phyloP scores from a whole-genome alignment of 1,140 invertebrate genomes.

The Listronotus bonariensis region DNA sequence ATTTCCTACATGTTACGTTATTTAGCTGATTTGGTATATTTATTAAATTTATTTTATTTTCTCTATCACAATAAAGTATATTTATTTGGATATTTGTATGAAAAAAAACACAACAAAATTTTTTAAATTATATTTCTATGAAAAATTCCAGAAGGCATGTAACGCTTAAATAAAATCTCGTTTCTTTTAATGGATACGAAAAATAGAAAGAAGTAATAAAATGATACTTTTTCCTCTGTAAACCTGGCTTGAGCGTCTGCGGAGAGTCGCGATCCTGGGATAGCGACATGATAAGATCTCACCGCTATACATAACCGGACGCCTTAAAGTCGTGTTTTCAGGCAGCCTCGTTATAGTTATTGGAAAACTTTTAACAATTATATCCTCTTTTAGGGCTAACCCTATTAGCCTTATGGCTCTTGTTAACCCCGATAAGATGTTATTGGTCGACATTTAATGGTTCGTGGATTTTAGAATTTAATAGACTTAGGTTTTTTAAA shows the following conservation, averaged over 20 bases:
- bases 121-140: no score
- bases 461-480: no score
- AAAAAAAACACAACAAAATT: no score
- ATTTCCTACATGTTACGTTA: no score
- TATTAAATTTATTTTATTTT: no score
- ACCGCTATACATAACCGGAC: conserved; percentile 38
- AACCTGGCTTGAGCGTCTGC: conserved; percentile 28
- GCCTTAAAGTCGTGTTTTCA: conserved; percentile 35
- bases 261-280: conserved; percentile 30
- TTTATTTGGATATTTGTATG: no score
- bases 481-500: no score
- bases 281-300: conserved; percentile 28
- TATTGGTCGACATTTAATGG: no score
- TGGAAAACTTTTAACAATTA: conserved; percentile 36
- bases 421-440: conserved; percentile 16
- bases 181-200: conserved; percentile 4
- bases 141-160: no score
- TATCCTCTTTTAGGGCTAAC: conserved; percentile 24
- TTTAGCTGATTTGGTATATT: no score
- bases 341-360: conserved; percentile 30
- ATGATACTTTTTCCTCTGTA: conserved; percentile 34
- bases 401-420: conserved; percentile 26
- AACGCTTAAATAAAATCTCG: not conserved
- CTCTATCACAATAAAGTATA: no score
- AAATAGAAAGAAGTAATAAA: conserved; percentile 31